A percentile compares a stretch with the other conserved stretches of the same genome.
These are phyloP conservation scores for Silvanus unidentatus DNA, from an alignment of 2,888 invertebrate genomes.

Conservation along the genomic window DNA sequence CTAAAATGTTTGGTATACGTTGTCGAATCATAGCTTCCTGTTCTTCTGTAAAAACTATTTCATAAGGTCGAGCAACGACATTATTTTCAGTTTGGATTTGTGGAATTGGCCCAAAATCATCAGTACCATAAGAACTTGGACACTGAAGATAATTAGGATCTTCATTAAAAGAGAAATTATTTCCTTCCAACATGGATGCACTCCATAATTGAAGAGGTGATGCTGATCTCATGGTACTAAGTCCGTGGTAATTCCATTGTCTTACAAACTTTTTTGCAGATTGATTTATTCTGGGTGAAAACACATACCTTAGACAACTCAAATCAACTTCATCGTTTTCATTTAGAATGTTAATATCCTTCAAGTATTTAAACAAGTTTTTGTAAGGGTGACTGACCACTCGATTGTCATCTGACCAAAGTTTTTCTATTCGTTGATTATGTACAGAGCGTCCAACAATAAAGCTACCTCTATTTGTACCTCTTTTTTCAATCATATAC, in stretches of 20 bases:
- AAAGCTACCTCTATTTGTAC: slow-evolving; percentile 14
- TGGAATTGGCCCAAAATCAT: slow-evolving; percentile 10
- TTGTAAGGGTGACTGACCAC: slow-evolving; percentile 11
- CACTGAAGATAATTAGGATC: slow-evolving; percentile 8
- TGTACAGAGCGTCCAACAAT: slow-evolving; percentile 11
- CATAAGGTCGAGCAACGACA: slow-evolving; percentile 7
- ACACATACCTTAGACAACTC: slow-evolving; percentile 8
- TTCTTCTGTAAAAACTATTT: neutral
- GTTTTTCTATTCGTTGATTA: too few species aligned
- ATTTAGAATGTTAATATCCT: slow-evolving; percentile 9
- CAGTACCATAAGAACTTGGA: slow-evolving; percentile 10
- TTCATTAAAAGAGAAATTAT: slow-evolving; percentile 4
- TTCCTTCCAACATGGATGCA: neutral
- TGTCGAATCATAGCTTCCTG: too few species aligned
- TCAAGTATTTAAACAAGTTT: slow-evolving; percentile 12
- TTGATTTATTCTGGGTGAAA: slow-evolving; percentile 11
- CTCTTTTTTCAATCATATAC: slow-evolving; percentile 12
- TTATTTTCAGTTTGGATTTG: slow-evolving; percentile 11
- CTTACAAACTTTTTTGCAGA: slow-evolving; percentile 11
- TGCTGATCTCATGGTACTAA: slow-evolving; percentile 10
- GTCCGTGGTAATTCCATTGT: slow-evolving; percentile 14
- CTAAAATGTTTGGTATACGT: too few species aligned
- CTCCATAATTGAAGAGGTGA: slow-evolving; percentile 17
- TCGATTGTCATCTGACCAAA: slow-evolving; percentile 12
- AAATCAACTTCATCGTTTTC: slow-evolving; percentile 13